phyloP scores from a whole-genome alignment of 2,888 invertebrate species.

The Hydrotaea cyrtoneurina region DNA sequence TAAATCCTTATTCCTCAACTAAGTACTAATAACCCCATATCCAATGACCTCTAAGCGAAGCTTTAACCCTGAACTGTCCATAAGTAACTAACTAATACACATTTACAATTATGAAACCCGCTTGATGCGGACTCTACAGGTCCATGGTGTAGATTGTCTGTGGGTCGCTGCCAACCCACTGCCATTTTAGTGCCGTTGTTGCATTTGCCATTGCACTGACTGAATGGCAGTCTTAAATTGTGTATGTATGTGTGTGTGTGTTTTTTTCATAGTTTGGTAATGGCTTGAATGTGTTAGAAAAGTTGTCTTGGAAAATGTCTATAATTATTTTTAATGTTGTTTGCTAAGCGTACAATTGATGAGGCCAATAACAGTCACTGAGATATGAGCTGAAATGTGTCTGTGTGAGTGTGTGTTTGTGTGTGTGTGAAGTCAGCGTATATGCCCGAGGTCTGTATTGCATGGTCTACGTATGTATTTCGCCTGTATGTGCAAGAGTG shows the following conservation, averaged over 20 bases:
- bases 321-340: conserved; percentile 68
- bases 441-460: too few species aligned
- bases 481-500: conserved; percentile 37
- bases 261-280: conserved; percentile 40
- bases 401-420: neutral
- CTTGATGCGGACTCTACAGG: too few species aligned
- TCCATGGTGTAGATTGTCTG: neutral
- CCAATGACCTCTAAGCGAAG: too few species aligned
- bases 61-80: too few species aligned
- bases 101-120: too few species aligned
- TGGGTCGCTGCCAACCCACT: neutral
- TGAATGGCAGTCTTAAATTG: conserved; percentile 52
- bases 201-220: conserved; percentile 14
- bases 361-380: conserved; percentile 67
- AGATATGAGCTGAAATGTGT: conserved; percentile 55
- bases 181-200: conserved; percentile 31
- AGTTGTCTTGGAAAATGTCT: conserved; percentile 67
- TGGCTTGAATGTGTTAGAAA: conserved; percentile 63
- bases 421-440: neutral
- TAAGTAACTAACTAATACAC: too few species aligned
- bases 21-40: too few species aligned
- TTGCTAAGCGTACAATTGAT: conserved; percentile 68
- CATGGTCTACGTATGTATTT: neutral
- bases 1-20: too few species aligned
- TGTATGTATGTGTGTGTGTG: conserved; percentile 7